These are phyloP conservation scores for Drosophila acutilabella DNA, from an alignment of 2,888 invertebrate species.

Conservation along the genomic window DNA sequence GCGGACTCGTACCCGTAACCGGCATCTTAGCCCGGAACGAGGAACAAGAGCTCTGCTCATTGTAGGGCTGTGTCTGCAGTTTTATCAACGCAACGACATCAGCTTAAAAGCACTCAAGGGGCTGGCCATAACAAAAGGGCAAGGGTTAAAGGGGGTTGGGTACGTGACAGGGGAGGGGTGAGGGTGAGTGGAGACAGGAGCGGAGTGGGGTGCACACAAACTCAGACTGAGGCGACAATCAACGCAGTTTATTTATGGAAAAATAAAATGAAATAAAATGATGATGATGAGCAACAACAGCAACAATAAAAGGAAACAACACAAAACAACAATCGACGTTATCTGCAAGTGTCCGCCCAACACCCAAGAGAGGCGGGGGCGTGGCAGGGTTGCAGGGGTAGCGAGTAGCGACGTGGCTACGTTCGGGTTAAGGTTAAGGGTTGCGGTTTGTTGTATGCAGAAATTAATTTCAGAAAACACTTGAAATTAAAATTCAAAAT, in stretches of 20 bases:
- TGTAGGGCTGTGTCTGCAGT: conserved; percentile 73
- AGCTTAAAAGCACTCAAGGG: conserved; percentile 79
- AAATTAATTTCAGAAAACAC: conserved; percentile 83
- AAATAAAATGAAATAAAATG: conserved; percentile 82
- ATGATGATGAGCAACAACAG: conserved; percentile 70
- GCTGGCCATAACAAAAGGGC: conserved; percentile 44
- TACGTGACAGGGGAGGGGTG: background rate
- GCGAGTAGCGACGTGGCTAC: background rate
- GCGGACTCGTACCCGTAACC: background rate
- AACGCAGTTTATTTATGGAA: conserved; percentile 81
- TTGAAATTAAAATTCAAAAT: conserved; percentile 82
- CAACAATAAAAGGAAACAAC: conserved; percentile 29
- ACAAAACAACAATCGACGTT: conserved; percentile 55
- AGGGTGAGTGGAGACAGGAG: conserved; percentile 2
- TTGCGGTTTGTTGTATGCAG: conserved; percentile 61
- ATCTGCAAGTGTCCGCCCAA: conserved; percentile 52
- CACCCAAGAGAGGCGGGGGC: conserved; percentile 5
- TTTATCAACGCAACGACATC: conserved; percentile 80
- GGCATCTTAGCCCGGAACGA: conserved; percentile 12
- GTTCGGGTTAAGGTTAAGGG: conserved; percentile 60
- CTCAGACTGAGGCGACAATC: conserved; percentile 68
- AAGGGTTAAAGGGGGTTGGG: conserved; percentile 61
- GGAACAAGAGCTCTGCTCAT: conserved; percentile 43
- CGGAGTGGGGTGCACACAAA: too few species aligned
- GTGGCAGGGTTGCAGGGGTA: background rate